phyloP scores from a whole-genome alignment of 2,113 vertebrate genomes.

The Silurus meridionalis region DNA sequence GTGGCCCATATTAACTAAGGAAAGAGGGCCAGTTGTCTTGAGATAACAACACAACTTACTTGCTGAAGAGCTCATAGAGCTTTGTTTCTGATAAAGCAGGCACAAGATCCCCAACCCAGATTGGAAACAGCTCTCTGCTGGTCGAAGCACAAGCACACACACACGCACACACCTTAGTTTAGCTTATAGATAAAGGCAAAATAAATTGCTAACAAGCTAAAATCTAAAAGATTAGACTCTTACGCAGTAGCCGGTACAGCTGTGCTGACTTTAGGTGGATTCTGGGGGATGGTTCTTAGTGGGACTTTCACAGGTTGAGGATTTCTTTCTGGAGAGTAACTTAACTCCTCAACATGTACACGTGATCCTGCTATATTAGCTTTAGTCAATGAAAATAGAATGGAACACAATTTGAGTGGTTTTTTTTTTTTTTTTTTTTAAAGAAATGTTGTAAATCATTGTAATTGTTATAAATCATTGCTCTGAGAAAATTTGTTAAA shows the following conservation, averaged over 20 bases:
- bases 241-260: neutral
- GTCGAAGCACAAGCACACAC: neutral
- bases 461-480: neutral
- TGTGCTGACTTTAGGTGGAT: conserved; percentile 19
- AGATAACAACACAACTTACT: conserved; percentile 53
- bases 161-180: neutral
- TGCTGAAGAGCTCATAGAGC: conserved; percentile 67
- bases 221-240: neutral
- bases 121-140: conserved; percentile 61
- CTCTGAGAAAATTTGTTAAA: neutral
- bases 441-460: too few relatives aligned
- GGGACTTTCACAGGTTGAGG: conserved; percentile 19
- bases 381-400: neutral
- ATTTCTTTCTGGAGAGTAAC: conserved; percentile 17
- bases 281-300: conserved; percentile 17
- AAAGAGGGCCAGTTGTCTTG: neutral
- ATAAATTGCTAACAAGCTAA: neutral
- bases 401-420: neutral
- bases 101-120: conserved; percentile 70
- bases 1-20: neutral
- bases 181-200: too few relatives aligned
- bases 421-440: too few relatives aligned
- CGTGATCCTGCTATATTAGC: conserved; percentile 18
- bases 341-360: neutral
- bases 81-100: conserved; percentile 60